These are phyloP conservation scores for Flexamia atlantica DNA, from an alignment of 2,888 invertebrate species.

Conservation along the genomic window DNA sequence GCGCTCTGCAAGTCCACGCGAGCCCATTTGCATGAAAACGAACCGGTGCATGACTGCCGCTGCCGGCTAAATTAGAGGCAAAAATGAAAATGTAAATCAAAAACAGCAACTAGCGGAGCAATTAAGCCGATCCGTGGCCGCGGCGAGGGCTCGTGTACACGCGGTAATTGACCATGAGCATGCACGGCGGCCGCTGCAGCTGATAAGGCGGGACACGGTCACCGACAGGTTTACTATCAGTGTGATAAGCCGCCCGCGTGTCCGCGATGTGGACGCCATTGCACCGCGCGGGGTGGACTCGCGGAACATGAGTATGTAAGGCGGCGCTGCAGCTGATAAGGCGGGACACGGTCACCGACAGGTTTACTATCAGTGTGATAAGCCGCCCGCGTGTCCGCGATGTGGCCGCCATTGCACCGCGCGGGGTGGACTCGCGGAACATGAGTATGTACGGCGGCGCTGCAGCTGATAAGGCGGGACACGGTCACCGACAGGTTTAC, in stretches of 20 bases:
- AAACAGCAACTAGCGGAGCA: background rate
- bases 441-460: too few species aligned
- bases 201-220: slow-evolving; percentile 2
- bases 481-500: too few species aligned
- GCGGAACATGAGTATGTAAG: too few species aligned
- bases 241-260: background rate
- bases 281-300: background rate
- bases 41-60: slow-evolving; percentile 14
- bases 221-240: background rate
- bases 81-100: slow-evolving; percentile 23
- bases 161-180: background rate
- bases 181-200: background rate
- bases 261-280: background rate
- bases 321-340: too few species aligned
- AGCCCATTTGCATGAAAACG: slow-evolving; percentile 19
- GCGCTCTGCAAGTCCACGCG: background rate
- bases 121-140: background rate
- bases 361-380: too few species aligned
- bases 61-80: background rate
- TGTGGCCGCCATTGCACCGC: too few species aligned
- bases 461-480: too few species aligned
- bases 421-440: too few species aligned
- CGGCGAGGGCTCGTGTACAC: background rate
- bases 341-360: too few species aligned
- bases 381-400: too few species aligned